These are phyloP conservation scores for Malthinus seriepunctatus DNA, from an alignment of 2,888 invertebrate species.

Conservation along the genomic window DNA sequence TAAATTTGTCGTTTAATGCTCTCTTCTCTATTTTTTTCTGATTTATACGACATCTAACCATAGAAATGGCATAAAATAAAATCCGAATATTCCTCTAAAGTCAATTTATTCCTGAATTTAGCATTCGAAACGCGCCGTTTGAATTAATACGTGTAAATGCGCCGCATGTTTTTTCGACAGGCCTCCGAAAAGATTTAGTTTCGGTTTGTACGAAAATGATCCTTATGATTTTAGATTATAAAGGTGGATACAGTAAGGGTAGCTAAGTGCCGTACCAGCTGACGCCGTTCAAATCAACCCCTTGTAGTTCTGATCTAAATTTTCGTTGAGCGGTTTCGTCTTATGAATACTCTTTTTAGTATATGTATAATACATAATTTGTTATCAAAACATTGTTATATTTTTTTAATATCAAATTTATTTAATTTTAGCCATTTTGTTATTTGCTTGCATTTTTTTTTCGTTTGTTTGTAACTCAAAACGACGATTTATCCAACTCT, in stretches of 20 bases:
- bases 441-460: no score
- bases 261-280: constrained; percentile 62
- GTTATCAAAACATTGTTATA: not conserved
- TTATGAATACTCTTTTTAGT: constrained; percentile 21
- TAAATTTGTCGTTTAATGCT: constrained; percentile 26
- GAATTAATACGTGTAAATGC: constrained; percentile 54
- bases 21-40: constrained; percentile 34
- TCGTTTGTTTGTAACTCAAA: no score
- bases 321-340: constrained; percentile 36
- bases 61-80: constrained; percentile 43
- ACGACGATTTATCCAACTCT: no score
- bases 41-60: constrained; percentile 42
- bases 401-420: not conserved
- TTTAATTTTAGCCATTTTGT: no score
- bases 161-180: constrained; percentile 53
- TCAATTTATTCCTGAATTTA: constrained; percentile 51
- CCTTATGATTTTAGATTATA: constrained; percentile 39
- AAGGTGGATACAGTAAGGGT: constrained; percentile 43
- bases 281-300: constrained; percentile 55
- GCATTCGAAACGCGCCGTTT: constrained; percentile 49
- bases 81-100: constrained; percentile 39
- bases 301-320: constrained; percentile 42
- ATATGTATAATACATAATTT: constrained; percentile 8
- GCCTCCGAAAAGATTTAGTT: constrained; percentile 46
- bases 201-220: constrained; percentile 37